Evolutionary conservation across 2,888 invertebrate genomes (phyloP), one percentile per base, ranked within the genome.

Genomic region (Fragum whitleyi): DNA sequence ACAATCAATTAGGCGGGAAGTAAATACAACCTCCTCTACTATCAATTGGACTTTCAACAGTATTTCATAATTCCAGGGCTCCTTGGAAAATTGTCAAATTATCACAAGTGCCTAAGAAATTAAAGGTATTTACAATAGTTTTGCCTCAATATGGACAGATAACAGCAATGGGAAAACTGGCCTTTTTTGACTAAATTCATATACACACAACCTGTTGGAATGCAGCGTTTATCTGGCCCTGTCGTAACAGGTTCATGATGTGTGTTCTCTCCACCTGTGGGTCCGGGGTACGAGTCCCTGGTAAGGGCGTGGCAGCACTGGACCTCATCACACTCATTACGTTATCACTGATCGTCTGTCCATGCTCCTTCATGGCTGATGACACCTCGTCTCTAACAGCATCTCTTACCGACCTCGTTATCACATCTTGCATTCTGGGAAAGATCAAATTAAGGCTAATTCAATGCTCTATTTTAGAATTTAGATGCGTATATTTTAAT

Each of bases 201-300:
- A 9, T 36, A 36, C 32, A 36, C 9, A 9, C 9, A n/a, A 95
- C 95, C 94, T 94, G 94, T 94, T 98, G 97, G 94, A 98, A 98
- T 61, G 98, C 98, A 79, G 96, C 96, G 94, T 97, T 97, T 68
- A 96, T 95, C 93, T 97, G 97, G 0, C 97, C 97, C 86, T 96
- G 95, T 23, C 95, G 92, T 53, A 97, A 94, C 73, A 96, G 94
- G 81, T 96, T 95, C 90, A 96, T 95, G 86, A 97, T 96, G 89
- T 96, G 96, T 19, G 96, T 95, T 88, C 89, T 90, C 53, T 86
- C 87, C 32, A 89, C 87, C 72, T 89, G 89, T 21, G 91, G 89
- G 83, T 93, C 92, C 7, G 90, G 88, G 26, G 72, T 72, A 9
- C 90, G 87, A 26, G 69, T 53, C 28, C 51, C 53, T n/a, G 87